These are phyloP conservation scores for Strigops habroptila DNA, from an alignment of 2,113 vertebrate genomes.

Conservation along the genomic window DNA sequence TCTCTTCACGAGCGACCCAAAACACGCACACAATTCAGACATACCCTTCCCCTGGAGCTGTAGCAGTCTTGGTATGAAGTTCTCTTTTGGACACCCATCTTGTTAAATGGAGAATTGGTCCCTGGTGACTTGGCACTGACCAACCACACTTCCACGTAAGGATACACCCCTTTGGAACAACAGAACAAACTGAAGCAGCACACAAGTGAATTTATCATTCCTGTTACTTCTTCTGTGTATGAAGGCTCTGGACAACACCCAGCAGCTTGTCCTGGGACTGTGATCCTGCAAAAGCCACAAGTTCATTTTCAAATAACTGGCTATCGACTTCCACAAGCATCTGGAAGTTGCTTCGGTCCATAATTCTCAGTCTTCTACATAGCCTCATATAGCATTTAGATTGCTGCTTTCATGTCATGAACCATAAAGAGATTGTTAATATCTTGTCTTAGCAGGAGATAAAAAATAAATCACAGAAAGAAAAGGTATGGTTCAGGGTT, in stretches of 20 bases:
- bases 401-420: slow-evolving; percentile 1
- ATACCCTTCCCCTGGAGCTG: slow-evolving; percentile 56
- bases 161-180: slow-evolving; percentile 1
- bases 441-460: background rate
- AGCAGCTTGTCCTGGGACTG: background rate
- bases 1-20: slow-evolving; percentile 12
- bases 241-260: background rate
- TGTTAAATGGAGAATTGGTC: slow-evolving; percentile 73
- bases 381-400: background rate
- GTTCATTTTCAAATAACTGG: background rate
- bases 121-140: slow-evolving; percentile 70
- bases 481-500: slow-evolving; percentile 55
- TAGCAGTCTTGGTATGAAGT: slow-evolving; percentile 55
- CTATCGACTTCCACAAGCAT: background rate
- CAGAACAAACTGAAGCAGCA: slow-evolving; percentile 25
- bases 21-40: slow-evolving; percentile 11
- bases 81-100: slow-evolving; percentile 63
- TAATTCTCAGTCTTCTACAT: background rate
- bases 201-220: background rate
- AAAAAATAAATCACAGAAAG: slow-evolving; percentile 25
- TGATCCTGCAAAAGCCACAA: slow-evolving; percentile 1
- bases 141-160: background rate
- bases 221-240: background rate
- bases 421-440: slow-evolving; percentile 38
- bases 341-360: background rate